These are phyloP conservation scores for Macropis europaea DNA, from an alignment of 2,888 invertebrate species.

Conservation along the genomic window DNA sequence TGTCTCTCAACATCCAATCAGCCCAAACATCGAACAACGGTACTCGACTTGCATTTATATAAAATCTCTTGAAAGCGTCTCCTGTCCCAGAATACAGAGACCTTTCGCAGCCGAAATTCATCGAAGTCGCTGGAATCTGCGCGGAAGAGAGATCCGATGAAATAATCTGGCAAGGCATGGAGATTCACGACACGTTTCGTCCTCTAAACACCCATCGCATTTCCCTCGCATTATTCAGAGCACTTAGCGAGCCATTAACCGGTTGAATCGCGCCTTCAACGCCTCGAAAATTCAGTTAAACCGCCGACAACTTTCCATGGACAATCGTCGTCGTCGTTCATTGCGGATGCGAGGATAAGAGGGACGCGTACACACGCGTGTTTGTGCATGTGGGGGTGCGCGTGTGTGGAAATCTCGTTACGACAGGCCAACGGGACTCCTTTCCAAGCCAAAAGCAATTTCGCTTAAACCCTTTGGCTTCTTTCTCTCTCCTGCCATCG, in stretches of 20 bases:
- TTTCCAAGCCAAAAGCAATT: slow-evolving; percentile 58
- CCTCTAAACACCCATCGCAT: slow-evolving; percentile 7
- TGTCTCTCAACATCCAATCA: too few species aligned
- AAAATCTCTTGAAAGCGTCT: too few species aligned
- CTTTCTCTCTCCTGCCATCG: neutral
- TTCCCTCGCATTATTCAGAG: slow-evolving; percentile 9
- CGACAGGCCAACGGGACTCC: slow-evolving; percentile 38
- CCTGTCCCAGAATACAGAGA: too few species aligned
- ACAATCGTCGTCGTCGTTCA: slow-evolving; percentile 12
- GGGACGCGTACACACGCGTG: slow-evolving; percentile 6
- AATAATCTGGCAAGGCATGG: slow-evolving; percentile 1
- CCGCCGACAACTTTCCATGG: slow-evolving; percentile 30
- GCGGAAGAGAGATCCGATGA: neutral
- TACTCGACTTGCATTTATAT: too few species aligned
- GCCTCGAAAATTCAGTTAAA: slow-evolving; percentile 25
- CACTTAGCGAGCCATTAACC: slow-evolving; percentile 29
- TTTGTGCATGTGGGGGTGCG: slow-evolving; percentile 3
- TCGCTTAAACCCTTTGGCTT: slow-evolving; percentile 34
- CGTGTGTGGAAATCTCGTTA: slow-evolving; percentile 56
- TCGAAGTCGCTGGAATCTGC: too few species aligned
- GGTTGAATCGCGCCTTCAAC: slow-evolving; percentile 19
- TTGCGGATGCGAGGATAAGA: slow-evolving; percentile 4
- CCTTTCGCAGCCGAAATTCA: neutral
- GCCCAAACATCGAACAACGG: too few species aligned
- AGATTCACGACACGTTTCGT: slow-evolving; percentile 8